Evolutionary conservation across 1,140 invertebrate species (phyloP).

Genomic region (Anastatus disparis): DNA sequence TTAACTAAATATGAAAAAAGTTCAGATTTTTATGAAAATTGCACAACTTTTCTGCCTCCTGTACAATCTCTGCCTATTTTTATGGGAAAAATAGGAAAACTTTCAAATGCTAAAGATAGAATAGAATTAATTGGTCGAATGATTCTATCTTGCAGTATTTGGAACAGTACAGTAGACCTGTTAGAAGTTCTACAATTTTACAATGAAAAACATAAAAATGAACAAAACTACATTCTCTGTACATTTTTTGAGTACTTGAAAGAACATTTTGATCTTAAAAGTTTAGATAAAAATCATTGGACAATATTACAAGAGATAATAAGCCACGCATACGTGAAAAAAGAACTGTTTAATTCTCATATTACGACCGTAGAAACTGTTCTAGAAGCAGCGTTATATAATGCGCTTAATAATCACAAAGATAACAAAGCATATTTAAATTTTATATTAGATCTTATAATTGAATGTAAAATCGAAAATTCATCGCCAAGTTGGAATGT

Average conservation of each 20-base stretch:
- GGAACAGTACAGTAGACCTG: slow-evolving; percentile 48
- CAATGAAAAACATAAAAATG: slow-evolving; percentile 49
- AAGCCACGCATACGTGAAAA: not conserved
- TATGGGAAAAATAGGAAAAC: slow-evolving; percentile 39
- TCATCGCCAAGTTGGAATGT: not conserved
- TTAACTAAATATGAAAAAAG: not conserved
- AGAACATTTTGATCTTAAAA: not conserved
- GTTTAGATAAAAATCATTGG: not conserved
- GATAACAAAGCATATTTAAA: not conserved
- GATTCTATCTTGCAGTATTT: slow-evolving; percentile 51
- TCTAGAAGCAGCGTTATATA: not conserved
- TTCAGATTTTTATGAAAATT: not conserved
- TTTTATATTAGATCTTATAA: not conserved
- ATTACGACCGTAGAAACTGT: not conserved
- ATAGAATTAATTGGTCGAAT: slow-evolving; percentile 37
- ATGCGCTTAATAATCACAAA: not conserved
- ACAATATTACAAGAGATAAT: not conserved
- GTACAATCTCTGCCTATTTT: slow-evolving; percentile 45
- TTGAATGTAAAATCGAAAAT: not conserved
- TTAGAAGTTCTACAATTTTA: slow-evolving; percentile 47
- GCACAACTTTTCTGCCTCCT: slow-evolving; percentile 46
- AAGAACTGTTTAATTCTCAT: not conserved
- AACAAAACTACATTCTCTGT: not conserved
- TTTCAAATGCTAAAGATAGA: not conserved
- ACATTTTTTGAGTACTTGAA: not conserved